Conservation (phyloP, 2,888 invertebrate genomes). For the Onthophagus sagittarius region DNA sequence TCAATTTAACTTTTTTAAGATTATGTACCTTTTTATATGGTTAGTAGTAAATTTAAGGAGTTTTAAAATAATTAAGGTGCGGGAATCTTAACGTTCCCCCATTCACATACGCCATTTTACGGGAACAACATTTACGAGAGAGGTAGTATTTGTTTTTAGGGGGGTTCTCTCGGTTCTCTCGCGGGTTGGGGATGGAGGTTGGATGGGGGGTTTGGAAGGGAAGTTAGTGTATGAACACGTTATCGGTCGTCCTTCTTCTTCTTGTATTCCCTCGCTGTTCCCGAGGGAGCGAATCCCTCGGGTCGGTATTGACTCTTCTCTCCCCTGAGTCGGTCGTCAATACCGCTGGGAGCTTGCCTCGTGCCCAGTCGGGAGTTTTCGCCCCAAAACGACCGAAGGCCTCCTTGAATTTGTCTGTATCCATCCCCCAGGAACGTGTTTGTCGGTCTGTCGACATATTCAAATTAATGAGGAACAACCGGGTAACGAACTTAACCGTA, state of each 20-base stretch:
- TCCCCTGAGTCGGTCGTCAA: conserved; percentile 54
- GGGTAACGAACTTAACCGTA: conserved; percentile 13
- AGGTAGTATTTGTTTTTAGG: conserved; percentile 4
- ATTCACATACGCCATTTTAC: neutral
- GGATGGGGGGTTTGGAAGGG: conserved; percentile 13
- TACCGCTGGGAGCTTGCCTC: conserved; percentile 52
- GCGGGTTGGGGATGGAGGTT: conserved; percentile 1
- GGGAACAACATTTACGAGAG: neutral
- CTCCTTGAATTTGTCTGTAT: conserved; percentile 38
- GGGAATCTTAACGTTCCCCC: neutral
- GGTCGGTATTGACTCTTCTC: conserved; percentile 56
- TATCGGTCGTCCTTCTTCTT: conserved; percentile 31
- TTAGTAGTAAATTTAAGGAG: neutral
- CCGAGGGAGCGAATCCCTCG: conserved; percentile 45
- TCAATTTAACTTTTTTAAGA: too few relatives aligned
- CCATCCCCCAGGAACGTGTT: conserved; percentile 41
- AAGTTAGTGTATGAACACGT: conserved; percentile 33
- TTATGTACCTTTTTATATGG: too few relatives aligned
- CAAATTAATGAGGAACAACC: conserved; percentile 17
- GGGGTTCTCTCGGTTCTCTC: neutral
- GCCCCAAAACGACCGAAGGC: conserved; percentile 24
- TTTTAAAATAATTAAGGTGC: neutral
- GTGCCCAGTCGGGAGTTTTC: conserved; percentile 38
- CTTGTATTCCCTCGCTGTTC: conserved; percentile 43
- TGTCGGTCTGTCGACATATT: conserved; percentile 37